phyloP scores from a whole-genome alignment of 2,888 invertebrate species.

The Tanytarsus gracilentus region DNA sequence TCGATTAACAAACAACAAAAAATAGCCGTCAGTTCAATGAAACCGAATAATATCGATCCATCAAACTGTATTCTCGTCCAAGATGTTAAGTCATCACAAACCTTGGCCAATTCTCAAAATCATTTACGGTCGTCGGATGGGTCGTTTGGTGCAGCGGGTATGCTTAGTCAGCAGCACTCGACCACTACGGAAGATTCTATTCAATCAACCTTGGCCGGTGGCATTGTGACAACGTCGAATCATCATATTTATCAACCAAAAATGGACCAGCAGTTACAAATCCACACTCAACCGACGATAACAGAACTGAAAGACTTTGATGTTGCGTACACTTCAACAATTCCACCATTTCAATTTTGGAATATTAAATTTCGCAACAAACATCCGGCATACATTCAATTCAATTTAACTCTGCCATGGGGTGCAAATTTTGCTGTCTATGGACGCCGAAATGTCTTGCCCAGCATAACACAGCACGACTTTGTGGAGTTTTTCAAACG shows the following conservation, averaged over 20 bases:
- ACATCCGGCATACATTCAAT: conserved; percentile 77
- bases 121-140: conserved; percentile 14
- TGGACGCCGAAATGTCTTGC: conserved; percentile 87
- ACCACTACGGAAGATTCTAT: conserved; percentile 68
- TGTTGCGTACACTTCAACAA: conserved; percentile 71
- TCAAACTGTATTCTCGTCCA: conserved; percentile 84
- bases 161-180: conserved; percentile 46
- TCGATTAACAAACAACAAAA: neutral
- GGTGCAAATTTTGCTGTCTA: conserved; percentile 93
- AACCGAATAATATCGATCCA: conserved; percentile 74
- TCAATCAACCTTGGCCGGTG: conserved; percentile 60
- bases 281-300: conserved; percentile 67
- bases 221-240: conserved; percentile 44
- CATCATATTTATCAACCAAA: conserved; percentile 36
- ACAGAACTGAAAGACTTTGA: conserved; percentile 77
- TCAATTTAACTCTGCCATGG: conserved; percentile 86
- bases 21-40: conserved; percentile 81
- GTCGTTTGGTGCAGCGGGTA: conserved; percentile 8
- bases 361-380: conserved; percentile 86
- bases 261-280: conserved; percentile 50
- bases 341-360: conserved; percentile 89
- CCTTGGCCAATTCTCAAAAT: conserved; percentile 23
- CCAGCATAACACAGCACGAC: conserved; percentile 94
- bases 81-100: conserved; percentile 54
- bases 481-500: conserved; percentile 91